Conservation (phyloP, 2,888 invertebrate species). For the Adelognathus sp. region DNA sequence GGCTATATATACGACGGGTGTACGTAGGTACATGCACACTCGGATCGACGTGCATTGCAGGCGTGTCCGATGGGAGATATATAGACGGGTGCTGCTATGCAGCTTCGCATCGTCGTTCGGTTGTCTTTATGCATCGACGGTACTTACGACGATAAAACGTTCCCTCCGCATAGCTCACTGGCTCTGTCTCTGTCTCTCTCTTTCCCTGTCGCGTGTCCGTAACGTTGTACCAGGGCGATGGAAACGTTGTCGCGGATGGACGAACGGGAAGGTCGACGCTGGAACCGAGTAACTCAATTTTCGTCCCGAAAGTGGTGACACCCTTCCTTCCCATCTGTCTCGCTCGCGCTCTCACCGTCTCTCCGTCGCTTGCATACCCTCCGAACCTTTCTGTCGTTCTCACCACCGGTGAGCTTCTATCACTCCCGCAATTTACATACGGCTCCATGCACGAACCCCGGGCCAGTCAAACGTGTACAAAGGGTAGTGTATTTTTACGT, state of each 20-base stretch:
- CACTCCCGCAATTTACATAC: constrained; percentile 60
- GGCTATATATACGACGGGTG: background rate
- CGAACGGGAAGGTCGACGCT: constrained; percentile 47
- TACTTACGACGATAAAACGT: constrained; percentile 59
- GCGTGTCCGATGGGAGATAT: constrained; percentile 42
- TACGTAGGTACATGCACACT: background rate
- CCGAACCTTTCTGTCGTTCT: constrained; percentile 29
- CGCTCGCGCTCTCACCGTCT: constrained; percentile 27
- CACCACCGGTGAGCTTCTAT: constrained; percentile 34
- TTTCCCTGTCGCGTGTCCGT: too few species aligned
- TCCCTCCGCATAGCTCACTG: background rate
- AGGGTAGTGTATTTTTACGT: constrained; percentile 64
- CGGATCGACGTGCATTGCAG: constrained; percentile 47
- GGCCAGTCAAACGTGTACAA: constrained; percentile 59
- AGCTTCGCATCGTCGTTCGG: background rate
- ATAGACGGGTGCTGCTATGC: too few species aligned
- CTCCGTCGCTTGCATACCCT: background rate
- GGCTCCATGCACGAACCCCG: constrained; percentile 55
- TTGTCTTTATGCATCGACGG: constrained; percentile 54
- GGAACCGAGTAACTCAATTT: constrained; percentile 62
- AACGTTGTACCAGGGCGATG: constrained; percentile 24
- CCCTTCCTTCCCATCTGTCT: constrained; percentile 51
- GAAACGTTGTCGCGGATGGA: constrained; percentile 47
- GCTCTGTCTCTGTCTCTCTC: too few species aligned
- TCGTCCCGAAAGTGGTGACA: constrained; percentile 65